These are phyloP conservation scores for Tachina grossa DNA, from an alignment of 2,888 invertebrate species.

Conservation along the genomic window DNA sequence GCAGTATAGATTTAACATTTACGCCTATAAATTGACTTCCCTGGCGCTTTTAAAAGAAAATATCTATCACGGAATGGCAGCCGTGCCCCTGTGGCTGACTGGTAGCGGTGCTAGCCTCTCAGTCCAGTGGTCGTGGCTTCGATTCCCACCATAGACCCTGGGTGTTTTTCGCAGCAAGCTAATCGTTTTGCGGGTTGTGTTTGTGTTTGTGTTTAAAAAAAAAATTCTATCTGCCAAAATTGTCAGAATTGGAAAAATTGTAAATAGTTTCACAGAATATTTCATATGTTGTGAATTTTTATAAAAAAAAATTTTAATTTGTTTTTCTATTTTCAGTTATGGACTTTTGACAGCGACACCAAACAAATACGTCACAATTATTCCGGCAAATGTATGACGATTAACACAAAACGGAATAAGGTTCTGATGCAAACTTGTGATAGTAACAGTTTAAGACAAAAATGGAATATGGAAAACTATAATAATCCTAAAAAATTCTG, in stretches of 20 bases:
- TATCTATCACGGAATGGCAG: no score
- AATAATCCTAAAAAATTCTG: conserved; percentile 85
- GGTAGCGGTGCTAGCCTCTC: no score
- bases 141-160: no score
- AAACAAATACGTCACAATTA: conserved; percentile 93
- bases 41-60: no score
- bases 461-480: conserved; percentile 94
- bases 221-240: no score
- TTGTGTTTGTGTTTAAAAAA: no score
- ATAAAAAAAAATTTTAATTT: not conserved
- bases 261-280: conserved; percentile 15
- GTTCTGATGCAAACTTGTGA: conserved; percentile 93
- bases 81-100: no score
- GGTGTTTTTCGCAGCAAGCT: no score
- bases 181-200: no score
- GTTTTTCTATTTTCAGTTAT: conserved; percentile 77
- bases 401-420: conserved; percentile 90
- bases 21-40: no score
- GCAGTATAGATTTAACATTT: no score
- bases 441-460: conserved; percentile 86
- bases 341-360: conserved; percentile 83
- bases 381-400: conserved; percentile 95
- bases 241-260: not conserved
- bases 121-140: no score
- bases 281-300: conserved; percentile 25